Conservation (phyloP, 2,113 vertebrate genomes). For the Corythornis cristatus region DNA sequence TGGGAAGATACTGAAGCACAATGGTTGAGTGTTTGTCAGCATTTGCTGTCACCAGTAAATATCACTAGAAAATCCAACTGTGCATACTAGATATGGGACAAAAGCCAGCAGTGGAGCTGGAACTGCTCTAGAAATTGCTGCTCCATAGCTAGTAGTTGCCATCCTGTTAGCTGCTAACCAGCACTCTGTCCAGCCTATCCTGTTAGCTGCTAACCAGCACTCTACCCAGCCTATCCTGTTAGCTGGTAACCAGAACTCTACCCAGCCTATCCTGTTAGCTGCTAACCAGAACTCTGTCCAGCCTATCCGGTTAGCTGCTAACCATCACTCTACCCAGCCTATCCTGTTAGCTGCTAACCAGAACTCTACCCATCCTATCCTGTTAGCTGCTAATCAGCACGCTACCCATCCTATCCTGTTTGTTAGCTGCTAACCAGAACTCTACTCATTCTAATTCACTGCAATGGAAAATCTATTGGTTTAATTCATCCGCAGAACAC, state of each 20-base stretch:
- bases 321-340: rapidly evolving
- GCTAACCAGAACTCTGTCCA: rapidly evolving
- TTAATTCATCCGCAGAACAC: neutral
- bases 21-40: neutral
- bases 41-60: conserved; percentile 3
- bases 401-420: too few species aligned
- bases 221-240: neutral
- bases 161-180: neutral
- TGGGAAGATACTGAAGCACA: neutral
- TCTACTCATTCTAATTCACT: neutral
- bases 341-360: neutral
- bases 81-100: neutral
- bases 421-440: too few species aligned
- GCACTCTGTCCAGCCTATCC: rapidly evolving
- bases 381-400: neutral
- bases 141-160: neutral
- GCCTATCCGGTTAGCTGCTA: neutral
- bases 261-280: neutral
- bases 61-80: neutral
- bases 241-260: rapidly evolving
- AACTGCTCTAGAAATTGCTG: neutral
- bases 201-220: neutral
- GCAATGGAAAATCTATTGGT: neutral
- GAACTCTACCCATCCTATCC: rapidly evolving
- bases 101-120: neutral